Percentiles rank a stretch among this genome's conserved stretches.
These are phyloP conservation scores for Melanostigma gelatinosum DNA, from an alignment of 2,113 vertebrate species.

Conservation along the genomic window DNA sequence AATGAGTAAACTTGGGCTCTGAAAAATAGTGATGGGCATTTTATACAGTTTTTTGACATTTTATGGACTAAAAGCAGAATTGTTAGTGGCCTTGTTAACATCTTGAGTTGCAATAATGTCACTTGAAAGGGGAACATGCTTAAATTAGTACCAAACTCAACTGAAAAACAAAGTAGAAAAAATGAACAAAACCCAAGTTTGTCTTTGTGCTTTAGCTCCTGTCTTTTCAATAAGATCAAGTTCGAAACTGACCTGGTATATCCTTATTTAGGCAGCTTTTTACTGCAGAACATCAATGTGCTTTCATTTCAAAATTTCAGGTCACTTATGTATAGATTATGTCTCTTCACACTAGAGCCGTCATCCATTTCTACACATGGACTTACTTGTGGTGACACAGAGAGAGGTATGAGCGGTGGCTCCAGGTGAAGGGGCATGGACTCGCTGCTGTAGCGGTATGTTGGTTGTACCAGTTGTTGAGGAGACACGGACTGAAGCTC, in stretches of 20 bases:
- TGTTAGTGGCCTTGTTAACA: background rate
- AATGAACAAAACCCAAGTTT: background rate
- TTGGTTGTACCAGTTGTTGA: constrained; percentile 65
- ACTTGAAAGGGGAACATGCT: background rate
- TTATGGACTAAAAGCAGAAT: background rate
- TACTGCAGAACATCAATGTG: background rate
- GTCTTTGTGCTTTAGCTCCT: background rate
- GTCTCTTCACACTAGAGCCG: background rate
- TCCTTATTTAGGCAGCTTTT: background rate
- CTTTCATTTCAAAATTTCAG: constrained; percentile 5
- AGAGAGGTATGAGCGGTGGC: constrained; percentile 48
- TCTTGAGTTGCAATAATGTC: background rate
- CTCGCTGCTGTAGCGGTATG: constrained; percentile 58
- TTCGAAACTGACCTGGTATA: background rate
- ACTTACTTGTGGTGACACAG: constrained; percentile 70
- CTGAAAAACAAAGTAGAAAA: background rate
- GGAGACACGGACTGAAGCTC: constrained; percentile 75
- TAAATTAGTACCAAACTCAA: background rate
- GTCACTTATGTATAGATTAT: background rate
- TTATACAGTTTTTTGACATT: background rate
- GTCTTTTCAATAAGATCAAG: background rate
- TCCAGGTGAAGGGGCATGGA: constrained; percentile 71
- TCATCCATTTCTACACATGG: background rate
- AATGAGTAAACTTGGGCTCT: background rate
- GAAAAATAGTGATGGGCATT: background rate